phyloP scores from a whole-genome alignment of 2,888 invertebrate genomes.

The Allacma fusca region DNA sequence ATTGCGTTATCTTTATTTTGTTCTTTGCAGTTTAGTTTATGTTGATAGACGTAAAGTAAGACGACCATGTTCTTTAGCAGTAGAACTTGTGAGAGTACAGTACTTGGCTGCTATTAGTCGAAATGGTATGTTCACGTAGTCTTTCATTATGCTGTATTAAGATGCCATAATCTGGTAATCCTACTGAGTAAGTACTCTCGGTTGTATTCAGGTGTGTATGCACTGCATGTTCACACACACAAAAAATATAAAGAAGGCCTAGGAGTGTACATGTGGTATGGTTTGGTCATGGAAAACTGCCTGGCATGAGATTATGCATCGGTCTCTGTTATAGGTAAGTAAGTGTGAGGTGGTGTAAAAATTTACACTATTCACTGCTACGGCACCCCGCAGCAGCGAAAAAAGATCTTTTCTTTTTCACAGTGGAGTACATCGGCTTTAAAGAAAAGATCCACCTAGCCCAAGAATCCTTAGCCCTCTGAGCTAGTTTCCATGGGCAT shows the following conservation, averaged over 20 bases:
- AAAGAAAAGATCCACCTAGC: conserved; percentile 17
- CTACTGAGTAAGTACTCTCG: conserved; percentile 8
- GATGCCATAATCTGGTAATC: conserved; percentile 38
- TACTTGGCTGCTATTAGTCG: conserved; percentile 14
- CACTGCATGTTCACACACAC: not conserved
- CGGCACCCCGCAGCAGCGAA: conserved; percentile 36
- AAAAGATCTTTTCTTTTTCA: conserved; percentile 35
- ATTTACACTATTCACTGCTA: conserved; percentile 30
- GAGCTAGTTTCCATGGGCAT: not conserved
- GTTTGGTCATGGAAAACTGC: conserved; percentile 2
- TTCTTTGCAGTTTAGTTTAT: too few relatives aligned
- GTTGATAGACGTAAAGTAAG: not conserved
- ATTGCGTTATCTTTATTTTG: too few relatives aligned
- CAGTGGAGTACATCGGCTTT: not conserved
- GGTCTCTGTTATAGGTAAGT: not conserved
- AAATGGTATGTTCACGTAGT: conserved; percentile 25
- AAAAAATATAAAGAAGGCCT: not conserved
- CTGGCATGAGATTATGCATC: conserved; percentile 17
- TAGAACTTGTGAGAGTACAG: too few relatives aligned
- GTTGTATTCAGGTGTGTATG: not conserved
- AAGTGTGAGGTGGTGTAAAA: conserved; percentile 23
- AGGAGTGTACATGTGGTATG: not conserved
- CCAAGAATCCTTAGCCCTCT: not conserved
- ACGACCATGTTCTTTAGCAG: not conserved
- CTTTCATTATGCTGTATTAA: conserved; percentile 22